These are phyloP conservation scores for Numenius phaeopus DNA, from an alignment of 2,797 vertebrate genomes.

Conservation along the genomic window DNA sequence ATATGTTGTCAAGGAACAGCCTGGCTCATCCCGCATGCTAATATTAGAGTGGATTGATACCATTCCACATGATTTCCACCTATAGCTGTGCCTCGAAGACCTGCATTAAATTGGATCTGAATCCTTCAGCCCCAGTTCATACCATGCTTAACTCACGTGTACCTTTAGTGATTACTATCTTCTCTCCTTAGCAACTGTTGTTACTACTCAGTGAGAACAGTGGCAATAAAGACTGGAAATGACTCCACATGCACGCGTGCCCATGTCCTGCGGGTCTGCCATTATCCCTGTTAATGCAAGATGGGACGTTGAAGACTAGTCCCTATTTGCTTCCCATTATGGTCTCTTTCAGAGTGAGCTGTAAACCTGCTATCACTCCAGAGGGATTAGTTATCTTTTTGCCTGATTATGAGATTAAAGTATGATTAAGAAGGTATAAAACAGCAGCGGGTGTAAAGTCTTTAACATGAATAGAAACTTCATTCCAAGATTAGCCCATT, in stretches of 20 bases:
- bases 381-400: background rate
- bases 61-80: background rate
- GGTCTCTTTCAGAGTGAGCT: background rate
- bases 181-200: background rate
- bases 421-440: background rate
- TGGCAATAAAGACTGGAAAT: background rate
- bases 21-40: background rate
- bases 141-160: background rate
- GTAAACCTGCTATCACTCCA: background rate
- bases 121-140: background rate
- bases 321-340: background rate
- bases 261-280: background rate
- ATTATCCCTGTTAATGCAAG: background rate
- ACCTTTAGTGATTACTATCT: background rate
- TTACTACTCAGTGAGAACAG: background rate
- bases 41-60: background rate
- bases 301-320: background rate
- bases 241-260: rapidly evolving
- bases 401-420: constrained; percentile 6
- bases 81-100: background rate
- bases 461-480: background rate
- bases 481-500: background rate
- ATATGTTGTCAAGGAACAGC: background rate
- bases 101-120: background rate
- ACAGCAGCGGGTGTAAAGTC: background rate